A percentile compares a stretch with the other conserved stretches of the same genome.
Evolutionary conservation across 2,797 vertebrate genomes (phyloP).

Genomic region (Peromyscus attwateri): DNA sequence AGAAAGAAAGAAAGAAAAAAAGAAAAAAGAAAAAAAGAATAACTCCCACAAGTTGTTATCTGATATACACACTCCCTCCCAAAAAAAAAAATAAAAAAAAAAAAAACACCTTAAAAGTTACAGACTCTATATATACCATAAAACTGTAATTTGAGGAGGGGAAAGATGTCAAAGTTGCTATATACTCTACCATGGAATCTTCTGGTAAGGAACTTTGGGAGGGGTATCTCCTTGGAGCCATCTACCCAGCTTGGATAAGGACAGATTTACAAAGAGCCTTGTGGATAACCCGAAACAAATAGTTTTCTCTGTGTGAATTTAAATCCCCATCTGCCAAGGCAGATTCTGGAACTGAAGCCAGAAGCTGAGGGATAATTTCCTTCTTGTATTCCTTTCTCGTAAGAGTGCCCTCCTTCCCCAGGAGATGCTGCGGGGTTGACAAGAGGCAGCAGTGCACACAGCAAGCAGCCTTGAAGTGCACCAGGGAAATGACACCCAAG

Average conservation of each 20-base stretch:
- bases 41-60: not conserved
- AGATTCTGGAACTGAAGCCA: not conserved
- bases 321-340: constrained; percentile 6
- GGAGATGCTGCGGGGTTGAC: not conserved
- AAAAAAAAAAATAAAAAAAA: not conserved
- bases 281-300: constrained; percentile 28
- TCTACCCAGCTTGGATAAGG: not conserved
- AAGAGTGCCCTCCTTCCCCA: not conserved
- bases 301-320: not conserved
- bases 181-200: not conserved
- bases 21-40: not conserved
- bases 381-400: not conserved
- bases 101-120: not conserved
- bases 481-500: not conserved
- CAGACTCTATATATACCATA: not conserved
- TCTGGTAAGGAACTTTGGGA: not conserved
- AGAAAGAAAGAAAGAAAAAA: too few relatives aligned
- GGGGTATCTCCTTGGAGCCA: not conserved
- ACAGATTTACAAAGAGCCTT: not conserved
- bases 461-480: not conserved
- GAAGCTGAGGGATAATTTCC: not conserved
- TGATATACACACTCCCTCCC: too few relatives aligned
- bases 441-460: not conserved
- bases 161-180: not conserved
- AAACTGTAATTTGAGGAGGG: not conserved